phyloP scores from a whole-genome alignment of 2,888 invertebrate species.

The Cordilura impudica region DNA sequence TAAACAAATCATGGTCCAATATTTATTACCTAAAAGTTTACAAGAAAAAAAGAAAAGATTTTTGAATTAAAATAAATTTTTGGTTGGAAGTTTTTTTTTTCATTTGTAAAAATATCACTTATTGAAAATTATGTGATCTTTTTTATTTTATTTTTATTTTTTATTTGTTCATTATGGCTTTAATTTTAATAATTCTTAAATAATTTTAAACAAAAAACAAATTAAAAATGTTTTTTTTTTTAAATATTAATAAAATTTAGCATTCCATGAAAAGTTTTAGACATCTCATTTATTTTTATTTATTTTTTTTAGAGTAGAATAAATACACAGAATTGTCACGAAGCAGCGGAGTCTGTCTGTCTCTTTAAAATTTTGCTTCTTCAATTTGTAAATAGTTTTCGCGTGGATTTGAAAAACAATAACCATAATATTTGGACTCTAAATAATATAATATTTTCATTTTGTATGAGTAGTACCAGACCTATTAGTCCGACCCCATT shows the following conservation, averaged over 20 bases:
- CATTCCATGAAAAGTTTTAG: slow-evolving; percentile 44
- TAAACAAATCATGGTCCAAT: slow-evolving; percentile 58
- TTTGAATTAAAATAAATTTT: slow-evolving; percentile 16
- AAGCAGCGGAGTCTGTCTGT: no score
- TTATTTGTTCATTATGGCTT: slow-evolving; percentile 45
- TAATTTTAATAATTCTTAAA: slow-evolving; percentile 49
- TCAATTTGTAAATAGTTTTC: no score
- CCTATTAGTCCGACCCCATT: no score
- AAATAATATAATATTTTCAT: no score
- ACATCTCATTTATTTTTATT: no score
- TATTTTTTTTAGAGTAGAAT: no score
- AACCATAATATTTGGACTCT: no score
- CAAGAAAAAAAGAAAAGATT: slow-evolving; percentile 13
- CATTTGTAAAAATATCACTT: slow-evolving; percentile 2
- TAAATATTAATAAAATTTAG: slow-evolving; percentile 45
- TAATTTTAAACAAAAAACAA: neutral
- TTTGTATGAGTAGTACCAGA: no score
- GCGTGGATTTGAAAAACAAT: no score
- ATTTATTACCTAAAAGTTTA: slow-evolving; percentile 52
- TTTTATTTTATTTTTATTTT: slow-evolving; percentile 21
- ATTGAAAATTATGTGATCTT: slow-evolving; percentile 48
- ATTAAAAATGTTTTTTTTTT: slow-evolving; percentile 27
- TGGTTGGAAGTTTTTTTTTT: neutral
- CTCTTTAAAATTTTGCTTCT: no score
- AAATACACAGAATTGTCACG: no score